Conservation (phyloP, 2,113 vertebrate species). For the Bolborhynchus lineola region DNA sequence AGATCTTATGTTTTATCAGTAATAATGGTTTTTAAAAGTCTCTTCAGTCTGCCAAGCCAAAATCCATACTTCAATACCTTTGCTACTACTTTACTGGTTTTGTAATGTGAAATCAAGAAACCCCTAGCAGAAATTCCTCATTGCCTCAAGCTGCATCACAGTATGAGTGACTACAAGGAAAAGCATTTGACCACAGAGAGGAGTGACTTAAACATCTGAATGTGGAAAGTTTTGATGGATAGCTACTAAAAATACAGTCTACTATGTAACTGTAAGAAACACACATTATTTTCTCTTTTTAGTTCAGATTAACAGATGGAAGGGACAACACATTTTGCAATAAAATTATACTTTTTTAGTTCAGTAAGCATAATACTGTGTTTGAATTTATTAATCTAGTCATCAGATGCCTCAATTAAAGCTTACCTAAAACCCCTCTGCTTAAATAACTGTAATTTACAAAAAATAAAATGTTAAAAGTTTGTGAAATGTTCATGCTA, state of each 20-base stretch:
- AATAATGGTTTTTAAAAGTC: neutral
- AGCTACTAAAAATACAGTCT: neutral
- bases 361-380: neutral
- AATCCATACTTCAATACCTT: neutral
- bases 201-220: neutral
- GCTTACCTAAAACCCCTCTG: neutral
- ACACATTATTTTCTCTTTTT: neutral
- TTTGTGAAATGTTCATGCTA: conserved; percentile 6
- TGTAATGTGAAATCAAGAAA: neutral
- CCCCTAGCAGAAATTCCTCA: neutral
- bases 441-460: neutral
- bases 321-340: neutral
- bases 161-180: neutral
- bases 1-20: neutral
- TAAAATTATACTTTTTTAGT: neutral
- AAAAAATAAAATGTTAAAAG: neutral
- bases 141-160: neutral
- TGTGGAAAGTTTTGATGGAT: neutral
- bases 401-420: neutral
- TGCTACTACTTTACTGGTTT: neutral
- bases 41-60: neutral
- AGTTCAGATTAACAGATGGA: neutral
- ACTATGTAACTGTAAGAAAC: neutral
- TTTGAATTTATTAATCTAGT: neutral
- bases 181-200: neutral